phyloP scores from a whole-genome alignment of 2,888 invertebrate species.

The Loripinus fragilis region DNA sequence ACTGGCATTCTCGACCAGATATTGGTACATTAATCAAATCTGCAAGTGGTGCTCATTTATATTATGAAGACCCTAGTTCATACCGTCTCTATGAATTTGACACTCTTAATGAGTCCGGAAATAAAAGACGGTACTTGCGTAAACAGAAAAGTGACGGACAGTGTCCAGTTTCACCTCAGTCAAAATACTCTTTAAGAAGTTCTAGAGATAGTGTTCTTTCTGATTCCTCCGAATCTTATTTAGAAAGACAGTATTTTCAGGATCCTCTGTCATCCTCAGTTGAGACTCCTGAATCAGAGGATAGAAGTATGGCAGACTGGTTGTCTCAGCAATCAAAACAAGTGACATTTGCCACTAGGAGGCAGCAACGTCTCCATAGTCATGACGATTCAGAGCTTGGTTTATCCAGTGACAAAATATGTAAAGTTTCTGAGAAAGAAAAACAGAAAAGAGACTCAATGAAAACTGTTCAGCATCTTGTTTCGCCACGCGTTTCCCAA shows the following conservation, averaged over 20 bases:
- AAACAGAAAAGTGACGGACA: conserved; percentile 53
- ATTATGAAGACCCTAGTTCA: conserved; percentile 61
- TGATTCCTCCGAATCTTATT: conserved; percentile 68
- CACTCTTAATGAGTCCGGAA: conserved; percentile 33
- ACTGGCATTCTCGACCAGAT: conserved; percentile 25
- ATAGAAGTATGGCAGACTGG: conserved; percentile 58
- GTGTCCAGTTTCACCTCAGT: conserved; percentile 73
- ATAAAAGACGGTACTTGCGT: conserved; percentile 40
- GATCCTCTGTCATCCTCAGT: conserved; percentile 58
- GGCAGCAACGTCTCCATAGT: conserved; percentile 41
- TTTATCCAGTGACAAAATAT: conserved; percentile 34
- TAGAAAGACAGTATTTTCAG: conserved; percentile 61
- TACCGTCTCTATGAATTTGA: conserved; percentile 49
- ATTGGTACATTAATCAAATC: conserved; percentile 73
- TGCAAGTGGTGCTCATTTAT: conserved; percentile 78
- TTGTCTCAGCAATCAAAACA: conserved; percentile 47
- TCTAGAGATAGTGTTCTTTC: conserved; percentile 74
- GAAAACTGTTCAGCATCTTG: conserved; percentile 62
- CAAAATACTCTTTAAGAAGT: conserved; percentile 70
- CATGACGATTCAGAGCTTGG: conserved; percentile 64
- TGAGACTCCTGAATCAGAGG: conserved; percentile 60
- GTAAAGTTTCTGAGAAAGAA: neutral
- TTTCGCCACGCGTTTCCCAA: conserved; percentile 63
- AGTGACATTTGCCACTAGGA: conserved; percentile 5
- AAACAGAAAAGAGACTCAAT: conserved; percentile 18